phyloP scores from a whole-genome alignment of 2,888 invertebrate genomes.

The Phlogophora meticulosa region DNA sequence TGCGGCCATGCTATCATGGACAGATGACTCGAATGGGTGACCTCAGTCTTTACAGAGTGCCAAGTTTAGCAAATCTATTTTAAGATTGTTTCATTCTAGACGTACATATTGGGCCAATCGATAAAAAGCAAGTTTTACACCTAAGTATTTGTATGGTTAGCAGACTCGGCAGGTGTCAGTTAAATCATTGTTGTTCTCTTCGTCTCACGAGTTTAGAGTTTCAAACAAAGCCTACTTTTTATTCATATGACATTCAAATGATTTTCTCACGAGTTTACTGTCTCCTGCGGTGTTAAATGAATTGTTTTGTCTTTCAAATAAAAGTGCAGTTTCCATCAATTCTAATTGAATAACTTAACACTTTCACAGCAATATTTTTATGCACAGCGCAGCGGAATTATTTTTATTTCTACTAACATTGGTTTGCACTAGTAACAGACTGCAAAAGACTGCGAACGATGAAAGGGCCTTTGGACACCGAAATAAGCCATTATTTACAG shows the following conservation, averaged over 20 bases:
- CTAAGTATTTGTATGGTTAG: conserved; percentile 19
- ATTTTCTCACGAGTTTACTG: conserved; percentile 58
- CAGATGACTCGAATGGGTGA: conserved; percentile 69
- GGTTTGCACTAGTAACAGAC: neutral
- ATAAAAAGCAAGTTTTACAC: conserved; percentile 45
- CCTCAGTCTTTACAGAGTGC: conserved; percentile 74
- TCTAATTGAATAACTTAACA: conserved; percentile 2
- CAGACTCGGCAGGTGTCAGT: conserved; percentile 39
- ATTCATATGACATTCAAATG: conserved; percentile 47
- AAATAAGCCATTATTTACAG: conserved; percentile 9
- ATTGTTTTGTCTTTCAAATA: conserved; percentile 21
- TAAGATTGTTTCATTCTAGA: conserved; percentile 59
- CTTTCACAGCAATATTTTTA: neutral
- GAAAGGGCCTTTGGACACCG: neutral
- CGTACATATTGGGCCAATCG: conserved; percentile 51
- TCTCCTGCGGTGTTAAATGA: conserved; percentile 34
- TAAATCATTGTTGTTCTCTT: conserved; percentile 32
- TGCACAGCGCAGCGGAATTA: too few species aligned
- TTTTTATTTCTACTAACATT: neutral
- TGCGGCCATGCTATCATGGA: conserved; percentile 36
- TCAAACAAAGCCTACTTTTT: conserved; percentile 50
- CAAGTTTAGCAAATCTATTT: conserved; percentile 79
- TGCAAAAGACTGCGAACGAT: neutral
- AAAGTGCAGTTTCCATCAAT: conserved; percentile 1
- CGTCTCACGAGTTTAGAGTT: conserved; percentile 65